Conservation (phyloP, 2,113 vertebrate genomes). For the Ascaphus truei region DNA sequence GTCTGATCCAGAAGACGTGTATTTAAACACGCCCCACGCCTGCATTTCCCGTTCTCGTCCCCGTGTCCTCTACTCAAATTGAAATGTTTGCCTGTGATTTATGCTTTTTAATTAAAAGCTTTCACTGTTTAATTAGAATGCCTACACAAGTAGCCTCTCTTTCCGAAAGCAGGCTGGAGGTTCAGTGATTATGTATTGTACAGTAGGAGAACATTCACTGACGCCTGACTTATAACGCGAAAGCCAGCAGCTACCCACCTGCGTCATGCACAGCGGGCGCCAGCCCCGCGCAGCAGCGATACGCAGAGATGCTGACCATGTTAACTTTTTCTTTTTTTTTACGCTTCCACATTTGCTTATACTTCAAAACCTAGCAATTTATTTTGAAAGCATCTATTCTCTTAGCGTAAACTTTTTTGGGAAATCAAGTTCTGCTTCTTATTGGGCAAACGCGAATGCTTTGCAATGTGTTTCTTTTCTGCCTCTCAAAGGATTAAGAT, state of each 20-base stretch:
- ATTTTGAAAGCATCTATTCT: too few relatives aligned
- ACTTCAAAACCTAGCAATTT: too few relatives aligned
- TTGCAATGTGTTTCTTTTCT: not conserved
- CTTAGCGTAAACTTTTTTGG: too few relatives aligned
- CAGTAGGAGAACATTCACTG: constrained; percentile 48
- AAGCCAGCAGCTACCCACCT: not conserved
- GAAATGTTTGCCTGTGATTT: constrained; percentile 45
- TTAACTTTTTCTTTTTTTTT: too few relatives aligned
- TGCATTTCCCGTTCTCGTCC: not conserved
- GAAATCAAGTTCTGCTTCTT: too few relatives aligned
- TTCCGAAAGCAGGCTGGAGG: constrained; percentile 51
- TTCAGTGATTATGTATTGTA: constrained; percentile 51
- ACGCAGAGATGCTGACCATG: too few relatives aligned
- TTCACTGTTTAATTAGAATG: constrained; percentile 57
- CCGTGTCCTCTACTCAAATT: constrained; percentile 34
- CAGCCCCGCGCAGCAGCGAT: too few relatives aligned
- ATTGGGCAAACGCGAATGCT: too few relatives aligned
- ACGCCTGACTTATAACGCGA: not conserved
- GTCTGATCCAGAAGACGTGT: not conserved
- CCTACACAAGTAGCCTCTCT: constrained; percentile 49
- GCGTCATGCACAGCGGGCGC: not conserved
- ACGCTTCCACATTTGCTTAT: too few relatives aligned
- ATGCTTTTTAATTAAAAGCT: constrained; percentile 56
- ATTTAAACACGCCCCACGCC: not conserved
- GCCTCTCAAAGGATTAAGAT: constrained; percentile 25